A percentile compares a stretch with the other conserved stretches of the same genome.
Conservation (phyloP, 2,797 vertebrate genomes). For the Euphonia xanthogaster region DNA sequence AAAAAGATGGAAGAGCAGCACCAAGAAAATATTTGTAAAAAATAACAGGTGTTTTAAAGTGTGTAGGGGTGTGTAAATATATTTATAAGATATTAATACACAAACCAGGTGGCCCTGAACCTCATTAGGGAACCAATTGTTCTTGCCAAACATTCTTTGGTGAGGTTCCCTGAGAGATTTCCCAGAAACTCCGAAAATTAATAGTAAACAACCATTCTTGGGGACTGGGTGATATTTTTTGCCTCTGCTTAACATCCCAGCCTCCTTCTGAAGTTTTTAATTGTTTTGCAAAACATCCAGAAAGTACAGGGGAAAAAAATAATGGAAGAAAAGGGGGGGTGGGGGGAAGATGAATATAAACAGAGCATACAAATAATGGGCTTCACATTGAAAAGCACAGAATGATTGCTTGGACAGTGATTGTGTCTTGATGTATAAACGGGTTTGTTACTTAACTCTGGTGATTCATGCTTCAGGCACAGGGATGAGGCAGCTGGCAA, state of each 20-base stretch:
- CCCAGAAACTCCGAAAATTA: neutral
- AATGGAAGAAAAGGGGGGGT: neutral
- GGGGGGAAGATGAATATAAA: neutral
- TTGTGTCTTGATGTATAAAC: slow-evolving; percentile 35
- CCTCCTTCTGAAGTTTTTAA: neutral
- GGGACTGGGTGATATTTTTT: neutral
- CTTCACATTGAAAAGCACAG: neutral
- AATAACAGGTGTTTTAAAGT: neutral
- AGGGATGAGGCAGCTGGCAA: slow-evolving; percentile 42
- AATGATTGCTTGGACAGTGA: slow-evolving; percentile 23
- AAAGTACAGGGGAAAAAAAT: neutral
- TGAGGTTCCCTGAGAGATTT: slow-evolving; percentile 15
- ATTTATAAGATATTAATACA: neutral
- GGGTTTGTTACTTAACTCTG: slow-evolving; percentile 61
- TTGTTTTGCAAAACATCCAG: neutral
- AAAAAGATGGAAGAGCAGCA: neutral
- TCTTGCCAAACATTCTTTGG: slow-evolving; percentile 1
- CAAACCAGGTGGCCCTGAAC: neutral
- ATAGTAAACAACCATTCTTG: neutral
- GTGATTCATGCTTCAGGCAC: slow-evolving; percentile 63
- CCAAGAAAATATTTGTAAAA: neutral
- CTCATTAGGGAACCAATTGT: neutral
- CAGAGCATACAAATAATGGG: neutral
- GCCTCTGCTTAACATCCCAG: neutral
- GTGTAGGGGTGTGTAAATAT: neutral